Conservation (phyloP, 1,140 invertebrate species). For the Heliothis virescens region DNA sequence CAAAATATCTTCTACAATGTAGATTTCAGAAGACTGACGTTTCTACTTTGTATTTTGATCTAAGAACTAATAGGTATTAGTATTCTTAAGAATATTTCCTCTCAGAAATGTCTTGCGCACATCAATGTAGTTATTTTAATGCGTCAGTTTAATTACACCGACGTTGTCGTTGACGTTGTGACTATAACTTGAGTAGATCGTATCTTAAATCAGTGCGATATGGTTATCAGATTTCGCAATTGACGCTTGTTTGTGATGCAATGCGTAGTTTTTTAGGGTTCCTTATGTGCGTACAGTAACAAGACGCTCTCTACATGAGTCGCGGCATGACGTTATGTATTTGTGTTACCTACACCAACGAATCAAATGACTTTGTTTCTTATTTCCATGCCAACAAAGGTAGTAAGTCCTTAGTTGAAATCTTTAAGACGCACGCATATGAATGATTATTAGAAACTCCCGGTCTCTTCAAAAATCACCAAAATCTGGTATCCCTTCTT, state of each 20-base stretch:
- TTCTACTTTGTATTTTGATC: conserved; percentile 31
- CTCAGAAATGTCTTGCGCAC: neutral
- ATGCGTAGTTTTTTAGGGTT: conserved; percentile 4
- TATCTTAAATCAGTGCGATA: conserved; percentile 17
- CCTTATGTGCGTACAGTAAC: too few species aligned
- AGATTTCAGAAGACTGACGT: neutral
- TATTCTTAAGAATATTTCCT: conserved; percentile 1
- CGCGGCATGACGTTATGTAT: too few species aligned
- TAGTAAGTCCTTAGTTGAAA: too few species aligned
- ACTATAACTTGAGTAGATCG: neutral
- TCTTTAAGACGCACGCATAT: too few species aligned
- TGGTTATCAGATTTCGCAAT: conserved; percentile 23
- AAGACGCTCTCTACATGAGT: too few species aligned
- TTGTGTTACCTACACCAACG: too few species aligned
- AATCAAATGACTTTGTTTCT: too few species aligned
- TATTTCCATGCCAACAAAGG: too few species aligned
- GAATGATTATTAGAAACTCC: too few species aligned
- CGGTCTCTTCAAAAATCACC: too few species aligned
- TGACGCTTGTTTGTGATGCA: conserved; percentile 24
- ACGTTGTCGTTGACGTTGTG: too few species aligned
- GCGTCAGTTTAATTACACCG: neutral
- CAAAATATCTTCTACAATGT: neutral
- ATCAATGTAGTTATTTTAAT: neutral
- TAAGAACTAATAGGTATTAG: conserved; percentile 24
- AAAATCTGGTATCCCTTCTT: too few species aligned